Base-by-base conservation (phyloP, 2,888 invertebrate genomes). In the Drosophila mulleri region DNA sequence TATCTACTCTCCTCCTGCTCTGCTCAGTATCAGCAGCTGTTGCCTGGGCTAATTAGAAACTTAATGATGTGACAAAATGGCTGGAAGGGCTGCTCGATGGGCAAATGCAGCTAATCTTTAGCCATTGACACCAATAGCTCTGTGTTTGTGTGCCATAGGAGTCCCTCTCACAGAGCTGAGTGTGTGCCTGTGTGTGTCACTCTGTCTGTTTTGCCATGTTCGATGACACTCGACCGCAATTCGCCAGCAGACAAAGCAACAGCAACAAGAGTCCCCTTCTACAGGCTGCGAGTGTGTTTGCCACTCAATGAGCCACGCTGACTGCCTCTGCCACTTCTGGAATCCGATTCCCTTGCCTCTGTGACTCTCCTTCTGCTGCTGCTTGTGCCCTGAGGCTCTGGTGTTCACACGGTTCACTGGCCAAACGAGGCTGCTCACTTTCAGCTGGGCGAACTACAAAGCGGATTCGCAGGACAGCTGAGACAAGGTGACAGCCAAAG, bases 181-280 rank as follows among this genome's bases (percentile, higher is more conserved):
- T 32, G 59, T 56, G 48, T 59, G 41, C 54, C 7, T 26, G 26
- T 26, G 26, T 26, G 26, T 26, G n/a, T n/a, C n/a, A n/a, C 0
- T 26, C 4, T 26, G 67, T 63, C 68, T 32, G 61, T 48, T 67
- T 29, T 66, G 29, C 48, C 50, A 29, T 78, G 69, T 75, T 83
- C 86, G 75, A 83, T 86, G 89, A 67, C 68, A 75, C 81, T 86
- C 72, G 71, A 80, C 83, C 87, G 75, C 88, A 85, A 85, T 87
- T 84, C 71, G 59, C 56, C 44, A 78, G 58, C 53, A 39, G n/a
- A 67, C 68, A 59, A 47, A 68, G 47, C 68, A 53, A 67, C 67
- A 58, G 12, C 64, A 39, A 47, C 67, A 63, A 2, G 48, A 57
- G 61, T 16, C 32, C 65, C 64, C 52, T 50, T 72, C 60, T 45